Percentiles rank a stretch among this genome's conserved stretches.
Evolutionary conservation across 64 coral and sea anemone genomes (phyloP).

Genomic region (Dendronephthya gigantea): DNA sequence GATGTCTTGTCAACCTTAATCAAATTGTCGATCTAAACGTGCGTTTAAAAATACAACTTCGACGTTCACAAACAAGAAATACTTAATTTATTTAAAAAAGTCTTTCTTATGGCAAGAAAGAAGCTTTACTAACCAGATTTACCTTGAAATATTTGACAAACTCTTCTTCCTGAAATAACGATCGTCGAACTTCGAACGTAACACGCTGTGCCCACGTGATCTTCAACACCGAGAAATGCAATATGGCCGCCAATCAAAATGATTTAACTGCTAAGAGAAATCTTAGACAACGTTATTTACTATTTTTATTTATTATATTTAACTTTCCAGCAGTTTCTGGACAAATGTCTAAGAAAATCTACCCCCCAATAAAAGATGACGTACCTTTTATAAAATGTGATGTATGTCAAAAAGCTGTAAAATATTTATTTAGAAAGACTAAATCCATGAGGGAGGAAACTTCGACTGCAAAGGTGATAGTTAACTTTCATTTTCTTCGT

Average conservation of each 20-base stretch:
- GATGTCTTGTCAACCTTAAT: background rate
- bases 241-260: too few relatives aligned
- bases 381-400: slow-evolving; percentile 68
- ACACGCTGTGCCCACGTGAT: too few relatives aligned
- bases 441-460: slow-evolving; percentile 54
- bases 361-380: slow-evolving; percentile 66
- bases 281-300: background rate
- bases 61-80: background rate
- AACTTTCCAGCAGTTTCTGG: slow-evolving; percentile 1
- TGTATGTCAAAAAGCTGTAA: slow-evolving; percentile 90
- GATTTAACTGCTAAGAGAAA: too few relatives aligned
- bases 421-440: slow-evolving; percentile 62
- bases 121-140: background rate
- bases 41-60: background rate
- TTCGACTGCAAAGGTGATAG: too few relatives aligned
- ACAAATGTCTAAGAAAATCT: slow-evolving; percentile 65
- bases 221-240: too few relatives aligned
- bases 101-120: too few relatives aligned
- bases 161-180: background rate
- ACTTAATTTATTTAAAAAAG: background rate
- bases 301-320: background rate
- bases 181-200: background rate
- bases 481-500: too few relatives aligned
- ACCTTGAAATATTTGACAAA: background rate
- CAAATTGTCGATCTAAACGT: background rate